Base-by-base conservation (phyloP, 1,140 invertebrate species). In the Brachionus koreanus region DNA sequence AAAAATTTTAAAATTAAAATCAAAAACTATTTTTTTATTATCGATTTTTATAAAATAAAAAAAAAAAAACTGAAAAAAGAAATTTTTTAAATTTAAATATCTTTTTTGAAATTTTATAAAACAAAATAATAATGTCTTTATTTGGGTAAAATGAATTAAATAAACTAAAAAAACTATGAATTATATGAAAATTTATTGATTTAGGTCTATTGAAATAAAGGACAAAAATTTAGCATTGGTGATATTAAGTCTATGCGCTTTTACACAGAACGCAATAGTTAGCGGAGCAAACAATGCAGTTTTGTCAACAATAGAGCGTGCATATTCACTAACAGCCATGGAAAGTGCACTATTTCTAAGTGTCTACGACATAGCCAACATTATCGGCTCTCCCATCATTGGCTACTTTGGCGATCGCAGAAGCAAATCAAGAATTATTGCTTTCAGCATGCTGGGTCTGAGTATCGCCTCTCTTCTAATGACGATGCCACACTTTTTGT, bases 241-340 rank as follows among this genome's bases (percentile, higher is more conserved):
- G 12, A 5, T 67, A 5, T 23, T 82, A n/a, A 42, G 79, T 69
- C 1, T 52, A 3, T 82, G 79, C 9, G 57, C 57, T 25, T 37
- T 82, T 39, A 25, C 12, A 3, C 79, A 82, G 25, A 82, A 43
- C 19, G 37, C 43, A 1, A 82, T 82, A 33, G 43, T 82, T 16
- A 29, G 16, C n/a, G 79, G 79, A 25, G 79, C 79, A 3, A 82
- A 82, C 35, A 82, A 69, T 52, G 79, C 79, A 4, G 33, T 82
- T 10, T 16, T 82, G 61, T 67, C 79, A 19, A 82, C 61, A 9
- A 43, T 82, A 23, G 79, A 82, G 65, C 57, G 57, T 0, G 79
- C 57, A 9, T 67, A 39, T 39, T 67, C 19, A 10, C 23, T 82
- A 57, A 63, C 46, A 4, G 16, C 5, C 7, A 5, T 65, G 16